Conservation (phyloP, 2,113 vertebrate genomes). For the Sialia sialis region DNA sequence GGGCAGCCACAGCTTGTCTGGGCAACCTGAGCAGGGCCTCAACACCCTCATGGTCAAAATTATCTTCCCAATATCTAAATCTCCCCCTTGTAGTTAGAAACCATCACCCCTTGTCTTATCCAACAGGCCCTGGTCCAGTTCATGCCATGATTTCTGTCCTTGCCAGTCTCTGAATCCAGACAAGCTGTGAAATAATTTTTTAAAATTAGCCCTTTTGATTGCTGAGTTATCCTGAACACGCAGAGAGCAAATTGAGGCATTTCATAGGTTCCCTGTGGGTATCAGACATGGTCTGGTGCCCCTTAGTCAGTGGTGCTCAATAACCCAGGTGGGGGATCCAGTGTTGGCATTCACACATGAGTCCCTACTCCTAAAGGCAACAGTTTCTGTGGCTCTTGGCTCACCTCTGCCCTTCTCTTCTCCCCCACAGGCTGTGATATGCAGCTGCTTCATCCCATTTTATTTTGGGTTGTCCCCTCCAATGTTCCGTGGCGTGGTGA, state of each 20-base stretch:
- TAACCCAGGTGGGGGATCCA: neutral
- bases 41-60: neutral
- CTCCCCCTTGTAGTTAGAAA: neutral
- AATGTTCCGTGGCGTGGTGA: slow-evolving; percentile 33
- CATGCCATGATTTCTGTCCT: neutral
- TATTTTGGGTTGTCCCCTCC: slow-evolving; percentile 72
- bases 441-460: slow-evolving; percentile 79
- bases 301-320: neutral
- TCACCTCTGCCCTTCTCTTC: neutral
- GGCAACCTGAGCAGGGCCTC: neutral
- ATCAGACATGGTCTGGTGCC: neutral
- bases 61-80: neutral
- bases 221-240: neutral
- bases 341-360: neutral
- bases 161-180: neutral
- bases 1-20: neutral
- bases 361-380: neutral
- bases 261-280: neutral
- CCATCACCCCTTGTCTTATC: neutral
- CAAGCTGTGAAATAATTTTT: neutral
- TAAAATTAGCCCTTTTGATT: neutral
- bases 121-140: neutral
- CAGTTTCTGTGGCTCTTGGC: neutral
- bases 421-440: slow-evolving; percentile 66
- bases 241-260: neutral